These are phyloP conservation scores for Calcarius lapponicus DNA, from an alignment of 2,797 vertebrate genomes.

Conservation along the genomic window DNA sequence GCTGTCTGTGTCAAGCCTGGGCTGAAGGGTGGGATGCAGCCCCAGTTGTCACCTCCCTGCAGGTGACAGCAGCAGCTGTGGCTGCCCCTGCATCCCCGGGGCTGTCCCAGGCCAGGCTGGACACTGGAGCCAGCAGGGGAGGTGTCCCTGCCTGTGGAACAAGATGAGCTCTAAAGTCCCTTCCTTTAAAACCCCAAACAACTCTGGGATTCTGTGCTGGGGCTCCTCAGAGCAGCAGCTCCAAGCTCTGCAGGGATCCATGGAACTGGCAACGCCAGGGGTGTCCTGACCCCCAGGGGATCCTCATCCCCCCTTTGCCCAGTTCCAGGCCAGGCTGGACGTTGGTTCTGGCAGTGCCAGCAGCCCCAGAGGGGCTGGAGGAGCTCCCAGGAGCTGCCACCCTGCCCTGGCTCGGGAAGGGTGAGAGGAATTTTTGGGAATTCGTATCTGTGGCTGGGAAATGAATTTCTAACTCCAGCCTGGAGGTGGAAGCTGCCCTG, in stretches of 20 bases:
- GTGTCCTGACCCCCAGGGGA: not conserved
- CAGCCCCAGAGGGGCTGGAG: no score
- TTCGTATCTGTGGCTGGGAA: no score
- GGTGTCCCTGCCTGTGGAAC: not conserved
- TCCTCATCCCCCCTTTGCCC: not conserved
- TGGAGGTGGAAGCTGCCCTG: no score
- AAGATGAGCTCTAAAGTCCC: not conserved
- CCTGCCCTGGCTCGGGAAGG: no score
- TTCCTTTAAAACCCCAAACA: not conserved
- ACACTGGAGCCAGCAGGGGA: no score
- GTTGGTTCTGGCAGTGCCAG: no score
- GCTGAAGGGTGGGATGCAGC: not conserved
- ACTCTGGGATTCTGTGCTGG: fast-evolving
- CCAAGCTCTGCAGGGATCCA: not conserved
- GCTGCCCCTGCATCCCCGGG: no score
- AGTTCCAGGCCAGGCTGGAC: no score
- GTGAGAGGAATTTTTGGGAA: no score
- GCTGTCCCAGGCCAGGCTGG: not conserved
- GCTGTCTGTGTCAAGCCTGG: not conserved
- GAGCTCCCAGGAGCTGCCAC: no score
- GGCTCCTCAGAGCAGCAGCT: not conserved
- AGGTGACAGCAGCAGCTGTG: not conserved
- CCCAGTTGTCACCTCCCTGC: not conserved
- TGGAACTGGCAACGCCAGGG: fast-evolving
- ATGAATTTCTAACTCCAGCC: no score